These are phyloP conservation scores for Calidris pugnax DNA, from an alignment of 2,113 vertebrate species.

Conservation along the genomic window DNA sequence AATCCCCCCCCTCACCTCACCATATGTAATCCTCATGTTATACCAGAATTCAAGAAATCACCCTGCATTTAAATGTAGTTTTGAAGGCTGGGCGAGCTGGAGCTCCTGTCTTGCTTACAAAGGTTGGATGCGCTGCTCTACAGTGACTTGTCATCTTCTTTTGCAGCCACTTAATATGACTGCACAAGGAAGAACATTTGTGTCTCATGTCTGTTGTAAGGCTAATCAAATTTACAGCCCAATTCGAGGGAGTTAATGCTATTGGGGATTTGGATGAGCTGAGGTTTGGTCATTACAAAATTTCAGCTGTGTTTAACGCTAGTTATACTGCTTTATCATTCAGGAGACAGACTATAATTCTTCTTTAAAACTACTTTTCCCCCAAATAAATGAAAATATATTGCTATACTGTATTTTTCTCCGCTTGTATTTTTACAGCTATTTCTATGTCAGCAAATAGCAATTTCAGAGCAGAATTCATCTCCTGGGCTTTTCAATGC, in stretches of 20 bases:
- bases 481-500: conserved; percentile 50
- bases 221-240: conserved; percentile 59
- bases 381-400: conserved; percentile 59
- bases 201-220: conserved; percentile 23
- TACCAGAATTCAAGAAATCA: not conserved
- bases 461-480: conserved; percentile 59
- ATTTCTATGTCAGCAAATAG: conserved; percentile 58
- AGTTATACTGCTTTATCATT: conserved; percentile 53
- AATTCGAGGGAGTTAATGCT: conserved; percentile 40
- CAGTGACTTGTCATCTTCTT: conserved; percentile 11
- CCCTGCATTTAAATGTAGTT: not conserved
- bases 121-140: not conserved
- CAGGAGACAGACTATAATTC: conserved; percentile 50
- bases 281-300: conserved; percentile 49
- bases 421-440: conserved; percentile 46
- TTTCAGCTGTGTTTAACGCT: conserved; percentile 59
- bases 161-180: conserved; percentile 16
- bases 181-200: conserved; percentile 40
- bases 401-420: conserved; percentile 34
- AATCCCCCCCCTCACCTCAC: not conserved
- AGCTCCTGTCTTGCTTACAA: not conserved
- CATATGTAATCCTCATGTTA: not conserved
- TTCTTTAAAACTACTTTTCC: conserved; percentile 48
- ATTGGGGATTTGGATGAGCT: conserved; percentile 52
- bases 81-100: not conserved